A percentile compares a stretch with the other conserved stretches of the same genome.
Conservation (phyloP, 2,888 invertebrate genomes). For the Noctuana brunneofusca region DNA sequence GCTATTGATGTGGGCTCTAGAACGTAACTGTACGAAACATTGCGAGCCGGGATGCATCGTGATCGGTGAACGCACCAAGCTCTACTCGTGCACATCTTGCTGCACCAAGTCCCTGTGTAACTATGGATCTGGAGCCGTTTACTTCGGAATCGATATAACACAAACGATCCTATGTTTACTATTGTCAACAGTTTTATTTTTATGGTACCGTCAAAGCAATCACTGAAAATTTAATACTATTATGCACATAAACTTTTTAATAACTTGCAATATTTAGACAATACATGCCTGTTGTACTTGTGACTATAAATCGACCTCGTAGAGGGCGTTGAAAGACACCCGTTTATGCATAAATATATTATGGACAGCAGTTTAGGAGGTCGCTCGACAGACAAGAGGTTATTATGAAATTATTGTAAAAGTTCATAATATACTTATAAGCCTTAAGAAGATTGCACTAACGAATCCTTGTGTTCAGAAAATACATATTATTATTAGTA, state of each 20-base stretch:
- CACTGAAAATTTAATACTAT: not conserved
- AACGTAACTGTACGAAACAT: constrained; percentile 91
- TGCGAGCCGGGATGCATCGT: constrained; percentile 95
- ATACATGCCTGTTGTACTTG: not conserved
- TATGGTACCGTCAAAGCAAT: not conserved
- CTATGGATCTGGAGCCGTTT: constrained; percentile 82
- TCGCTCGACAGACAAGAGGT: no score
- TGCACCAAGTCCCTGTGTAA: constrained; percentile 92
- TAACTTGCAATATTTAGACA: not conserved
- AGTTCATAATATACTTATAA: no score
- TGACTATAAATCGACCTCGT: no score
- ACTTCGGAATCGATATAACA: constrained; percentile 20
- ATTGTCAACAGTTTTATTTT: not conserved
- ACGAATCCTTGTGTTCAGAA: no score
- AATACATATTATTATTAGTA: no score
- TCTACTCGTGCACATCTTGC: constrained; percentile 94
- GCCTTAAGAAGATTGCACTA: no score
- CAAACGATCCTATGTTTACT: constrained; percentile 8
- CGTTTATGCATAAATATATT: no score
- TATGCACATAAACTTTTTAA: not conserved
- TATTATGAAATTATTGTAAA: no score
- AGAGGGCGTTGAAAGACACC: no score
- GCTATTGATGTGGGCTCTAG: constrained; percentile 90
- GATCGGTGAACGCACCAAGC: constrained; percentile 93
- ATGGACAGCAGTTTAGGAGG: no score